Evolutionary conservation across 2,113 vertebrate species (phyloP), one percentile per base, ranked within the genome.

Genomic region (Urocolius indicus): DNA sequence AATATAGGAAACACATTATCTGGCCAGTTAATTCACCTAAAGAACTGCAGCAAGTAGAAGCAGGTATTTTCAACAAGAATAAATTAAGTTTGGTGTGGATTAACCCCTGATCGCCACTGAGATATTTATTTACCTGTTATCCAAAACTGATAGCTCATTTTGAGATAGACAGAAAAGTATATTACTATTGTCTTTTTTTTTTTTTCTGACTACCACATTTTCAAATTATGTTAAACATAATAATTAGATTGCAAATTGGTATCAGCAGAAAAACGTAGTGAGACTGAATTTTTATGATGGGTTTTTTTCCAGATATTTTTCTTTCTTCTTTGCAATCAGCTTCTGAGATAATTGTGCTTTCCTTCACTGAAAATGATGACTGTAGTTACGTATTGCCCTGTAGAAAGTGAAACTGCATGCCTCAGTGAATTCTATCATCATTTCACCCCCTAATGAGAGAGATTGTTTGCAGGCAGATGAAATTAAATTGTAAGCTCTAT

Each of bases 401-500:
- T 92, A 98, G 97, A 98, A 98, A 98, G 98, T 97, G 95, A 97
- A 98, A 97, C 97, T 98, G 97, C 97, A 98, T 97, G 98, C 97
- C 97, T 98, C 97, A 98, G 97, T 98, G 98, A 97, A 91, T 98
- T 98, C 98, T 95, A 98, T 98, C 98, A 98, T 98, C 97, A 97
- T 98, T 98, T 98, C 97, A 98, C 97, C 96, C 98, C 98, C 97
- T 99, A 99, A 99, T 98, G 98, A 99, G 98, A 96, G 95, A 97
- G 97, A 99, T 98, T 98, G 98, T 99, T 99, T 99, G 98, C 98
- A 98, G 98, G 98, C 98, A 98, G 98, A 99, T 99, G 97, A 99
- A 99, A 99, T 99, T 99, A 99, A 99, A 99, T 98, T 98, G 97
- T 98, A 99, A 98, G 98, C 98, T 98, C 98, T 98, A 97, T 96